Base-by-base conservation (phyloP, 1,140 invertebrate genomes). In the Drosophila orena region DNA sequence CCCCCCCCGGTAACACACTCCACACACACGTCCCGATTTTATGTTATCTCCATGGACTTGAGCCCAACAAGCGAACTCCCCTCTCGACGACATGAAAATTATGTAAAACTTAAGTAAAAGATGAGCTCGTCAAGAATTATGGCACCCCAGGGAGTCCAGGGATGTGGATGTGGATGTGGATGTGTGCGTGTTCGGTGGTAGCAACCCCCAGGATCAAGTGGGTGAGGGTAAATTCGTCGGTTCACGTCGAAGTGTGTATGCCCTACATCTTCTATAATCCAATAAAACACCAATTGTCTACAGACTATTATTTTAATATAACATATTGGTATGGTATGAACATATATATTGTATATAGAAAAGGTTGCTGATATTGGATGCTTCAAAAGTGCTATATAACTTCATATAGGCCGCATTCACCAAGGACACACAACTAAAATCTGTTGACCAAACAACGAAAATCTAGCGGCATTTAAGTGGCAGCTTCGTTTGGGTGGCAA, bases 101-200 rank as follows among this genome's bases (percentile, higher is more conserved):
- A 92, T 90, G 91, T 91, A 91, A 91, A 92, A 92, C 91, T 91
- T 91, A 92, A 92, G 90, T 92, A 92, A 92, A 91, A 92, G 91
- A 92, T 92, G 91, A 92, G 91, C 90, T 92, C 88, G 91, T 92
- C 91, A 91, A 77, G 90, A 92, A 84, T 92, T 92, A 92, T 92
- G 88, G 91, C 90, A 91, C 91, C 81, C 91, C 70, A 76, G 91
- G 89, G 91, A 85, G 65, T 10, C 34, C 64, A 34, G 64, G 53
- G 83, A 83, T 88, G 70, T 76, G 75, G 2, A 22, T 73, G 64
- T 69, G 57, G 62, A 55, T 70, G 64, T 57, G 53, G 53, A 24
- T 74, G 64, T 65, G 54, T 66, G 58, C 66, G 60, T 55, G 54
- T 56, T 62, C 66, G 57, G 68, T 69, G 66, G 57, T 69, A 77